Conservation (phyloP, 2,113 vertebrate species). For the Rhabdomys dilectus region DNA sequence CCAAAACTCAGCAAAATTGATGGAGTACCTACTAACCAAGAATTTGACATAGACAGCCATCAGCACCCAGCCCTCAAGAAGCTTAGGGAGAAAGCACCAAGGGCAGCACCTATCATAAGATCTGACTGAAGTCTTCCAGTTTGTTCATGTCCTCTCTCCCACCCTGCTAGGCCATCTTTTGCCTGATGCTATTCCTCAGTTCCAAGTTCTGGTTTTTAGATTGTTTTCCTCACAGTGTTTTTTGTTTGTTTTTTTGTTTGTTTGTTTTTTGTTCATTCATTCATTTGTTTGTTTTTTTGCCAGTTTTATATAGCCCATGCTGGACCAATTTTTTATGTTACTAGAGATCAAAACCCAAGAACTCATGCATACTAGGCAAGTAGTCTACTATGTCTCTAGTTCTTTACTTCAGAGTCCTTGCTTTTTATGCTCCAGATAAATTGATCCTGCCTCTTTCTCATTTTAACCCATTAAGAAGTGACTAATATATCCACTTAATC, state of each 20-base stretch:
- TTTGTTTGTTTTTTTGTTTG: neutral
- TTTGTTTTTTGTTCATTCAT: no score
- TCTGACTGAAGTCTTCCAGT: constrained; percentile 10
- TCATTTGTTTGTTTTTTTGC: neutral
- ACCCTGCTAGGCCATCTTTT: neutral
- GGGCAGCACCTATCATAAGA: neutral
- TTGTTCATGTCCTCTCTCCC: neutral
- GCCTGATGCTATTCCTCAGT: neutral
- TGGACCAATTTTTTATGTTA: neutral
- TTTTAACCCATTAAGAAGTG: neutral
- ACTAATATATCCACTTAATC: neutral
- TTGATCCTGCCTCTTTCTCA: neutral
- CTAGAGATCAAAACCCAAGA: neutral
- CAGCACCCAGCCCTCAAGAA: neutral
- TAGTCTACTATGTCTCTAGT: neutral
- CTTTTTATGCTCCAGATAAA: neutral
- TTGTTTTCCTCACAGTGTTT: neutral
- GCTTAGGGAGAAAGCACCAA: neutral
- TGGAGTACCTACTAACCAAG: neutral
- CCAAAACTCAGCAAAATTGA: constrained; percentile 13
- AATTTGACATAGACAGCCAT: neutral
- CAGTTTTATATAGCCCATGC: neutral
- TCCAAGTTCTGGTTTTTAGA: neutral
- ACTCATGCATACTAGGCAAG: neutral
- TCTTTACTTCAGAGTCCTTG: neutral